Conservation (phyloP, 2,797 vertebrate genomes). For the Gobio occitaniae region DNA sequence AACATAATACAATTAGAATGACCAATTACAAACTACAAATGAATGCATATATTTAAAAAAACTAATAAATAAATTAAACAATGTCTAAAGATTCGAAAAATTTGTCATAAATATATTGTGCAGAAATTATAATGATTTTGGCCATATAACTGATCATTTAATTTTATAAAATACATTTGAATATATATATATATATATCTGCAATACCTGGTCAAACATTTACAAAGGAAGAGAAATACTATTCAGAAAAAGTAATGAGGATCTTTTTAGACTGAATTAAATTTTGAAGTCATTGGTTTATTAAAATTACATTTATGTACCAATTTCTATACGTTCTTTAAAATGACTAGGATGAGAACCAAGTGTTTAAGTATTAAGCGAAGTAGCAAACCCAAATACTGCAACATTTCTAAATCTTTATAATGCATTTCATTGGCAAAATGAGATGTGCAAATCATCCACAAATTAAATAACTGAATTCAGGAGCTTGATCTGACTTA, state of each 20-base stretch:
- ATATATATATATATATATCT: background rate
- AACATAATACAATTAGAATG: slow-evolving; percentile 24
- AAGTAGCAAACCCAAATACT: slow-evolving; percentile 14
- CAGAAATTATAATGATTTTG: slow-evolving; percentile 9
- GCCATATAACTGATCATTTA: background rate
- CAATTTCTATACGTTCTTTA: background rate
- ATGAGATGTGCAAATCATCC: slow-evolving; percentile 18
- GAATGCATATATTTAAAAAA: background rate
- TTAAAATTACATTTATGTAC: background rate
- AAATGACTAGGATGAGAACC: slow-evolving; percentile 1
- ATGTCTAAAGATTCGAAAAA: slow-evolving; percentile 4
- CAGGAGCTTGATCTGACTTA: background rate
- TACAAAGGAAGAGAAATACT: background rate
- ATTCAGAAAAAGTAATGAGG: background rate
- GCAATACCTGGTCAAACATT: slow-evolving; percentile 28
- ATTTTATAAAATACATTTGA: slow-evolving; percentile 26
- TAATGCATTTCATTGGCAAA: slow-evolving; percentile 35
- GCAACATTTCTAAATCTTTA: background rate
- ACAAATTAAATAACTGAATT: slow-evolving; percentile 1
- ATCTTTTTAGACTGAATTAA: background rate
- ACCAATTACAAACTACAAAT: background rate
- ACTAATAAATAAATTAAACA: slow-evolving; percentile 23
- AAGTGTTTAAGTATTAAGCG: background rate
- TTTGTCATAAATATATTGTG: slow-evolving; percentile 5
- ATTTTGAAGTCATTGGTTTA: background rate